Evolutionary conservation across 2,888 invertebrate species (phyloP), one percentile per base, ranked within the genome.

Genomic region (Orthosia gothica): DNA sequence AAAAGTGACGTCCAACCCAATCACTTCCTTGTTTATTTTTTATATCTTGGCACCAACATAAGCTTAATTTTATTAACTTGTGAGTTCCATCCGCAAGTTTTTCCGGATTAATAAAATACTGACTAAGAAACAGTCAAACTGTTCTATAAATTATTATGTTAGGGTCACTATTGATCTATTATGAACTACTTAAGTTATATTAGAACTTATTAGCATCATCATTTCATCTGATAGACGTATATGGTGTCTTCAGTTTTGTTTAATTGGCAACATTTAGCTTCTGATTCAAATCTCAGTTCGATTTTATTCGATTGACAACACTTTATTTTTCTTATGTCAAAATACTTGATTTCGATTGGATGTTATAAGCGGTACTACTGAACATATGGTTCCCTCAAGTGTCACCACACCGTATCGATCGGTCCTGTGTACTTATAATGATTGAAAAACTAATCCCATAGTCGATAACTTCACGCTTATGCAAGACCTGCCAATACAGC

Each of bases 21-120:
- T 67, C 63, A 57, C 55, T 80, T 80, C 80, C 80, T 78, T 20
- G 23, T 49, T 47, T 26, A n/a, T 26, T 62, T 73, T 79, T 50
- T 16, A 45, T 50, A 40, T 54, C 40, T 74, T 62, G 3, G 5
- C 18, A 58, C 18, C 50, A 75, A 66, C 32, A 12, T 40, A 13
- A 54, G 52, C n/a, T 20, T 54, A 16, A 72, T 70, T 40, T 54
- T 40, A 26, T 69, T 20, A 47, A 15, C 13, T 40, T 50, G 13
- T 9, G 13, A 52, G 13, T 52, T 69, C 23, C 16, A 49, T 78
- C 32, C 9, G 23, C 3, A 70, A 45, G 32, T n/a, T 58, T 32
- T 16, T 32, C 20, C 32, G n/a, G 1, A 16, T 7, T 49, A 13
- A 20, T 62, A 50, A 47, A 59, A 15, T 26, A 1, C 0, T 45